Evolutionary conservation across 2,797 vertebrate genomes (phyloP).

Genomic region (Coranthus polyacanthus): DNA sequence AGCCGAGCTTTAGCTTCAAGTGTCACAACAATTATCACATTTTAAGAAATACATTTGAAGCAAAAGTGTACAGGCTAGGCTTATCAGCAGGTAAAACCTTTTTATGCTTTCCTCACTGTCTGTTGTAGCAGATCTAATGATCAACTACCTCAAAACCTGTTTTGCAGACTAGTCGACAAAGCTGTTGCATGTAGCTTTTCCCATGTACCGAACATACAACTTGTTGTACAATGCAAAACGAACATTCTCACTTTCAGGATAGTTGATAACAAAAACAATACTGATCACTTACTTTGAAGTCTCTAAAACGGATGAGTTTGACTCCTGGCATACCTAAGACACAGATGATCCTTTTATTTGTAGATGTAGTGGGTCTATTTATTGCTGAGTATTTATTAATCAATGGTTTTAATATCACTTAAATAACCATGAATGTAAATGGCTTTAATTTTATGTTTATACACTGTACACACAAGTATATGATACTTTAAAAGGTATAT

Average conservation of each 20-base stretch:
- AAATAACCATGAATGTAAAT: slow-evolving; percentile 77
- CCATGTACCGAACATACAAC: slow-evolving; percentile 30
- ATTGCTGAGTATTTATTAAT: slow-evolving; percentile 51
- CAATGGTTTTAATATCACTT: slow-evolving; percentile 47
- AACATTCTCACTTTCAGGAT: too few species aligned
- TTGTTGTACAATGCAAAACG: not conserved
- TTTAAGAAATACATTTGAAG: too few species aligned
- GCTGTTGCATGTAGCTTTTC: slow-evolving; percentile 56
- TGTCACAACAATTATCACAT: too few species aligned
- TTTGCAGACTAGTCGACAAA: slow-evolving; percentile 41
- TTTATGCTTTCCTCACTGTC: slow-evolving; percentile 27
- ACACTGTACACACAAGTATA: slow-evolving; percentile 29
- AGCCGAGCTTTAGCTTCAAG: too few species aligned
- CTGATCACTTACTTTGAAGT: not conserved
- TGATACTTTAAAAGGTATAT: slow-evolving; percentile 41
- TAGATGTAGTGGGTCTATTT: slow-evolving; percentile 43
- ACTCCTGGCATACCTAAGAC: slow-evolving; percentile 3
- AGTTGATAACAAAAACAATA: not conserved
- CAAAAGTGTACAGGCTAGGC: slow-evolving; percentile 3
- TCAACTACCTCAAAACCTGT: slow-evolving; percentile 75
- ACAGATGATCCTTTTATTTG: slow-evolving; percentile 42
- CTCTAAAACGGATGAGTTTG: slow-evolving; percentile 11
- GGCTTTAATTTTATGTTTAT: slow-evolving; percentile 55
- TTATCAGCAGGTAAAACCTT: slow-evolving; percentile 18
- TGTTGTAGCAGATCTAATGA: slow-evolving; percentile 66